phyloP scores from a whole-genome alignment of 2,888 invertebrate genomes.

The Pinctada fucata region DNA sequence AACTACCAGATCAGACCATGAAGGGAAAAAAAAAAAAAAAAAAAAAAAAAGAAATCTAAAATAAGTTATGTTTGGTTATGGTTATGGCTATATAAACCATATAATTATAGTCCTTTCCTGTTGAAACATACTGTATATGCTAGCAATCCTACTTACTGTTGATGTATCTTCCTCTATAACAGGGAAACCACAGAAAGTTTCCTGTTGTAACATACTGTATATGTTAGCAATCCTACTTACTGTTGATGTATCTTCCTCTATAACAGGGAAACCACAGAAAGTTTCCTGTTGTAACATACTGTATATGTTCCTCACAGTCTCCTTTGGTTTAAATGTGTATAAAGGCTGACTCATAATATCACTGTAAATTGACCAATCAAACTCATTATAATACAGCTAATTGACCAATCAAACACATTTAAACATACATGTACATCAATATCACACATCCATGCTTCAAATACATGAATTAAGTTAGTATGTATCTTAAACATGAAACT shows the following conservation, averaged over 20 bases:
- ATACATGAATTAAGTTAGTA: neutral
- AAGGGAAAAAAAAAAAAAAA: no score
- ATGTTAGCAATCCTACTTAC: constrained; percentile 36
- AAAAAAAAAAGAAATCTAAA: no score
- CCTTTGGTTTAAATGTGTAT: constrained; percentile 88
- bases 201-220: no score
- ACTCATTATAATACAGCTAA: neutral
- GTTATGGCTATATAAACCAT: no score
- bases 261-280: constrained; percentile 96
- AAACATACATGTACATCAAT: no score
- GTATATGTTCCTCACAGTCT: constrained; percentile 92
- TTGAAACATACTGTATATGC: no score
- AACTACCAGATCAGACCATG: no score
- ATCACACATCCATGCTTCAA: no score
- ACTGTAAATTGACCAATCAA: constrained; percentile 76
- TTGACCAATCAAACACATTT: neutral
- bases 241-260: constrained; percentile 67
- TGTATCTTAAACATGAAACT: neutral
- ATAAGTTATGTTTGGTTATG: no score
- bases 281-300: constrained; percentile 86
- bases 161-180: constrained; percentile 77
- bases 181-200: constrained; percentile 94
- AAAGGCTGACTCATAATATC: constrained; percentile 95
- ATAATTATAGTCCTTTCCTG: no score
- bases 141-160: constrained; percentile 47